Conservation (phyloP, 2,888 invertebrate genomes). For the Epinotia demarniana region DNA sequence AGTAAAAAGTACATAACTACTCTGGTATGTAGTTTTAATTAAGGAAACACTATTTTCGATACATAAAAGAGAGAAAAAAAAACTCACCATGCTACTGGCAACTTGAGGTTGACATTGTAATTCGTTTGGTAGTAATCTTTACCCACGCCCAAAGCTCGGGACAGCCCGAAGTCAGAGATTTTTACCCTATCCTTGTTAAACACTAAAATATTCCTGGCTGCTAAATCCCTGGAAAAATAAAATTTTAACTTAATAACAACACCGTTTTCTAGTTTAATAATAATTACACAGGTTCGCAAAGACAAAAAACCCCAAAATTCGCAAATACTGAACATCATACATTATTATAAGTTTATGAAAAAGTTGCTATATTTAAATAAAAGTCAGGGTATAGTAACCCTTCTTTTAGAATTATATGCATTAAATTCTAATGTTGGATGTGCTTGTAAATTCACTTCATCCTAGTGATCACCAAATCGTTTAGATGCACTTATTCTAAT, state of each 20-base stretch:
- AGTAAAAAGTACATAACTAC: no score
- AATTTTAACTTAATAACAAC: not conserved
- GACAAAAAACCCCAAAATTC: not conserved
- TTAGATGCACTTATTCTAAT: no score
- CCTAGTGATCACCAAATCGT: no score
- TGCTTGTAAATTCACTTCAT: no score
- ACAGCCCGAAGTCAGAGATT: conserved; percentile 99
- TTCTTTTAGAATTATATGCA: no score
- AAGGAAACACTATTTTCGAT: no score
- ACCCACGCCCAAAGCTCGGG: conserved; percentile 97
- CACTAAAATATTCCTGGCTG: conserved; percentile 98
- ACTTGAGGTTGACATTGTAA: conserved; percentile 97
- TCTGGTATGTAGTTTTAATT: no score
- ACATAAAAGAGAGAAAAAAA: not conserved
- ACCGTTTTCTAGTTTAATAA: not conserved
- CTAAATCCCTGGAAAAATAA: conserved; percentile 91
- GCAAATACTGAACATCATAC: not conserved
- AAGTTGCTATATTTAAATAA: no score
- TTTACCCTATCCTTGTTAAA: conserved; percentile 98
- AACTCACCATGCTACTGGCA: conserved; percentile 97
- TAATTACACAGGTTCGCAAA: no score
- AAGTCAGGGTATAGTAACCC: no score
- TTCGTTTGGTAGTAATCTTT: conserved; percentile 99
- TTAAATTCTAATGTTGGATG: no score
- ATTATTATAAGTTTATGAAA: no score